These are phyloP conservation scores for Choloepus didactylus DNA, from an alignment of 2,797 vertebrate genomes.

Conservation along the genomic window DNA sequence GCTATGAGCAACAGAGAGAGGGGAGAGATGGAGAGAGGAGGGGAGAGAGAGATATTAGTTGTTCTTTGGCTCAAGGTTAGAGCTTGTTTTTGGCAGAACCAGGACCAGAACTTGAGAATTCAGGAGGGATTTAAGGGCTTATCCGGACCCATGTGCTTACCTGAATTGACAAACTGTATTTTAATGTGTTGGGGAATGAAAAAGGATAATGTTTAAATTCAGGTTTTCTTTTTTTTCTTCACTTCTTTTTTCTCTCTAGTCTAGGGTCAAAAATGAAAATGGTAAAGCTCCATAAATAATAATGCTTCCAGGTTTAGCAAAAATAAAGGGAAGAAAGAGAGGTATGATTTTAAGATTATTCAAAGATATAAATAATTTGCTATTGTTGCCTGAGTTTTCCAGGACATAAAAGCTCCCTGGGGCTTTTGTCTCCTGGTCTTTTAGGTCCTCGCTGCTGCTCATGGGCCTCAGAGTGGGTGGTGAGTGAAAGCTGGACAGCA, in stretches of 20 bases:
- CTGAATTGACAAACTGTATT: background rate
- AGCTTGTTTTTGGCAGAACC: background rate
- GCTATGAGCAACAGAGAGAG: no score
- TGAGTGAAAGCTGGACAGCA: no score
- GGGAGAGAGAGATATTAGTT: background rate
- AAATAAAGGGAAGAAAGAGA: conserved; percentile 34
- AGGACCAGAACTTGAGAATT: conserved; percentile 4
- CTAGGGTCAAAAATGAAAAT: conserved; percentile 48
- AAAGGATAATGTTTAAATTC: conserved; percentile 7
- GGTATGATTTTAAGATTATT: conserved; percentile 27
- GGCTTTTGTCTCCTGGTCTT: background rate
- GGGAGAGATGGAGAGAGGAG: background rate
- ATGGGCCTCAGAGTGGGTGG: background rate
- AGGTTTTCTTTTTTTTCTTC: conserved; percentile 12
- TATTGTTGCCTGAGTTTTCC: conserved; percentile 14
- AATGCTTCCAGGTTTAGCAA: background rate
- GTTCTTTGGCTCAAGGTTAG: background rate
- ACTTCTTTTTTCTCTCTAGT: background rate
- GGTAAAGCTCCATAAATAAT: conserved; percentile 3
- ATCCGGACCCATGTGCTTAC: background rate
- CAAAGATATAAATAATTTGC: conserved; percentile 56
- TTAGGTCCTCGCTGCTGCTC: background rate
- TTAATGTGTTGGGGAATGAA: background rate
- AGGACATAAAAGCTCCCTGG: background rate
- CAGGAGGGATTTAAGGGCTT: background rate